Conservation (phyloP, 2,888 invertebrate species). For the Catonia carolina region DNA sequence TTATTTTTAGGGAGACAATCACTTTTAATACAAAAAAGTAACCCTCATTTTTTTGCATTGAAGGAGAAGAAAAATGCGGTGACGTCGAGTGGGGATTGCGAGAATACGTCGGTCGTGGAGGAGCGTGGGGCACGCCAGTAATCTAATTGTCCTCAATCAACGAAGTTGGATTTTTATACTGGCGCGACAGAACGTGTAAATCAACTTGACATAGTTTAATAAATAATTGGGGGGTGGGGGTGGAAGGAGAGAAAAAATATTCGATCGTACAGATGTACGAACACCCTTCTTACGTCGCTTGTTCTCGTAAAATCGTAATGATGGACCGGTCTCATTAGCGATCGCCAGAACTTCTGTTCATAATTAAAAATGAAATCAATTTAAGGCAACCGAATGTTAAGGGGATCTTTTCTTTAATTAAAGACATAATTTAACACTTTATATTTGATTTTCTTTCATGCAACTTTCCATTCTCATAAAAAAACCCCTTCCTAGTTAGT, state of each 20-base stretch:
- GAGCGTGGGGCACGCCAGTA: neutral
- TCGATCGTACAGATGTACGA: no score
- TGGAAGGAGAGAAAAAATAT: neutral
- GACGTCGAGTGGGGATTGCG: no score
- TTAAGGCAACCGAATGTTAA: slow-evolving; percentile 22
- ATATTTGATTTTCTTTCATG: slow-evolving; percentile 19
- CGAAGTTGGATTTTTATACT: slow-evolving; percentile 17
- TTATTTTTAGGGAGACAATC: no score
- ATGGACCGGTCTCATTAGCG: slow-evolving; percentile 9
- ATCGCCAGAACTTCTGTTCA: slow-evolving; percentile 14
- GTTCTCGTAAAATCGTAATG: neutral
- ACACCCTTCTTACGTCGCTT: no score
- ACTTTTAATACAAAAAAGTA: no score
- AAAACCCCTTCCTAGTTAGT: neutral
- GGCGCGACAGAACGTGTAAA: slow-evolving; percentile 14
- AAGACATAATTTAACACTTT: slow-evolving; percentile 6
- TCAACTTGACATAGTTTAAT: slow-evolving; percentile 11
- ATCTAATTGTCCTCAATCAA: slow-evolving; percentile 21
- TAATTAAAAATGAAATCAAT: slow-evolving; percentile 33
- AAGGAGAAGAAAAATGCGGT: no score
- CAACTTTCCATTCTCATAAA: slow-evolving; percentile 4
- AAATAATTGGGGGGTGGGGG: neutral
- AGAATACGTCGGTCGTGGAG: no score
- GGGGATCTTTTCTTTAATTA: slow-evolving; percentile 20
- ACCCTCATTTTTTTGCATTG: no score